These are phyloP conservation scores for Hystrix cristata DNA, from an alignment of 2,113 vertebrate genomes.

Conservation along the genomic window DNA sequence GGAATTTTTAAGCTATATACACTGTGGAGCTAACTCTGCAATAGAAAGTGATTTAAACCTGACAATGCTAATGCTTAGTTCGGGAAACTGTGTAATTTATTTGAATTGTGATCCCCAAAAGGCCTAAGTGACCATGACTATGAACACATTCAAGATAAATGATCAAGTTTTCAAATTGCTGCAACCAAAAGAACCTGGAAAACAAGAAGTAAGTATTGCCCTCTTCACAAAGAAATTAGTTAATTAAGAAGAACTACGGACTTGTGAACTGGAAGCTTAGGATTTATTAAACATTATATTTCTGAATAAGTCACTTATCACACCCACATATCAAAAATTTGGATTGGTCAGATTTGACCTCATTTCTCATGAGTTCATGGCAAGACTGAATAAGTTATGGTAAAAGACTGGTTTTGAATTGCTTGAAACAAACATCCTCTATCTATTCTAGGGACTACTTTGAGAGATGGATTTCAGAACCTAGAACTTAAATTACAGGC, in stretches of 20 bases:
- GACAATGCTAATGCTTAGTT: neutral
- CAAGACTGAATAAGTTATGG: conserved; percentile 20
- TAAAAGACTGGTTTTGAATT: conserved; percentile 64
- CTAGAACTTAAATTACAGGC: conserved; percentile 56
- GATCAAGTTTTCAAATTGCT: neutral
- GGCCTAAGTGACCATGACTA: neutral
- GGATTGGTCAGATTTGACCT: neutral
- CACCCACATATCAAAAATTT: conserved; percentile 13
- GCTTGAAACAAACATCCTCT: conserved; percentile 62
- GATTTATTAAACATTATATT: neutral
- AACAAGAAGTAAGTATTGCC: neutral
- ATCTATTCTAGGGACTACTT: conserved; percentile 61
- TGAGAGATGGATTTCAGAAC: conserved; percentile 70
- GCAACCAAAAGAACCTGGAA: neutral
- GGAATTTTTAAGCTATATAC: neutral
- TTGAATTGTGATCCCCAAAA: neutral
- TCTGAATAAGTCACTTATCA: conserved; percentile 57
- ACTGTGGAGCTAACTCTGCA: neutral
- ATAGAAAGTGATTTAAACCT: conserved; percentile 26
- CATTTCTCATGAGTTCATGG: neutral
- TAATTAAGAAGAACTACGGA: neutral
- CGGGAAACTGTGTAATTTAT: conserved; percentile 1
- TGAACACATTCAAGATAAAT: conserved; percentile 52
- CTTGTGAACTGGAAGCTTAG: neutral
- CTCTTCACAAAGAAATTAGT: neutral